These are phyloP conservation scores for Aphis gossypii DNA, from an alignment of 1,140 invertebrate genomes.

Conservation along the genomic window DNA sequence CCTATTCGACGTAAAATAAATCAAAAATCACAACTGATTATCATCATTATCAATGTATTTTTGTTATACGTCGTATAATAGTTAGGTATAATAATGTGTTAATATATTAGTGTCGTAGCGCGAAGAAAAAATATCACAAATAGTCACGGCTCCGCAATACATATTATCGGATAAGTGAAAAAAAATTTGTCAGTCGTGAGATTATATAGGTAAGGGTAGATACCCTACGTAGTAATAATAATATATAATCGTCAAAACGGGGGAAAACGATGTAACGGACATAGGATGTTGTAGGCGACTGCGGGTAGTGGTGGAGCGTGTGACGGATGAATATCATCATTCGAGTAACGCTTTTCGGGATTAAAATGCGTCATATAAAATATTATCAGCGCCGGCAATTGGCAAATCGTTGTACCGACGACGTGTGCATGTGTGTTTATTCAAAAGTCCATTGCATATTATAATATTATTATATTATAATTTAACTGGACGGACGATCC, in stretches of 20 bases:
- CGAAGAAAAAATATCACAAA: not conserved
- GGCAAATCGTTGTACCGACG: not conserved
- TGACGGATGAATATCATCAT: not conserved
- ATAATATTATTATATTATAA: constrained; percentile 35
- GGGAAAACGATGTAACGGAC: too few species aligned
- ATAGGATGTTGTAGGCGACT: too few species aligned
- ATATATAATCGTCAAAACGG: not conserved
- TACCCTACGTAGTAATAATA: not conserved
- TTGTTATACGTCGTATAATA: not conserved
- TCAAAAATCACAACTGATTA: not conserved
- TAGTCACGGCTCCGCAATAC: too few species aligned
- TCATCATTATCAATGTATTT: not conserved
- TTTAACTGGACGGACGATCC: not conserved
- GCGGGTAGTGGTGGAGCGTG: not conserved
- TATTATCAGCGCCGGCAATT: not conserved
- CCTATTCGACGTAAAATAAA: not conserved
- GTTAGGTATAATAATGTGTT: too few species aligned
- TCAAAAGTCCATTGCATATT: not conserved
- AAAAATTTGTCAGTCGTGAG: not conserved
- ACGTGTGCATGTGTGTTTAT: not conserved
- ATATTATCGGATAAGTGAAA: not conserved
- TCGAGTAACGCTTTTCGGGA: not conserved
- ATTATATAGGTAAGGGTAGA: not conserved
- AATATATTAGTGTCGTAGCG: not conserved
- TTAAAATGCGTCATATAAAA: not conserved